Evolutionary conservation across 1,140 invertebrate species (phyloP), one percentile per base, ranked within the genome.

Genomic region (Euborellia annulipes): DNA sequence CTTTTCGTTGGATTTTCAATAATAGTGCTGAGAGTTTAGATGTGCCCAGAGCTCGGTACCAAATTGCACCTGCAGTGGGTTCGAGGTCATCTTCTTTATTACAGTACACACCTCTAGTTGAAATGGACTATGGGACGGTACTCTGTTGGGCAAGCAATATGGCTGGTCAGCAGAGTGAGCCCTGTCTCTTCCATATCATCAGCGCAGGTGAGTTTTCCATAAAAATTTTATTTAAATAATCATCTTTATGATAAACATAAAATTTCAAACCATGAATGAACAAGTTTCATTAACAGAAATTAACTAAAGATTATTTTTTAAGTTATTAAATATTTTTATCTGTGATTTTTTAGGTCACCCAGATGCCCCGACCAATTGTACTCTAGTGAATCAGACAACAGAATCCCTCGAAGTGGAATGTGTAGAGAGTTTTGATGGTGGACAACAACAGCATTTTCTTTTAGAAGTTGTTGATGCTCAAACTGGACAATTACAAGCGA

Each of bases 1-100:
- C 71, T 45, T 91, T 90, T 61, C 78, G 81, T 50, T 92, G 88
- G 88, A 77, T 82, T 21, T 87, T 91, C 60, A 91, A 91, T 63
- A 88, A 85, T 62, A 85, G 85, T 2, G 79, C 81, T 11, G 80
- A 85, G 52, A 77, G 75, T 46, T 73, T 79, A 42, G 82, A 86
- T 54, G 77, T 88, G 53, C 73, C 76, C 14, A 71, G 75, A 44
- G 60, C 57, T 58, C 69, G 14, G 9, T 43, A 44, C 32, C 16
- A 20, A n/a, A 43, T 17, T 1, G 1, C 41, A 14, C 9, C 18
- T 4, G 20, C 19, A 9, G 20, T 1, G 1, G 19, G 43, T 50
- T 27, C 11, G 4, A 4, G 23, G 23, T 27, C 23, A 6, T 27
- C 23, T 11, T 87, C 83, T 21, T 73, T 79, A 1, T 66, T 90